Evolutionary conservation across 2,888 invertebrate species (phyloP).

Genomic region (Nemurella pictetii): DNA sequence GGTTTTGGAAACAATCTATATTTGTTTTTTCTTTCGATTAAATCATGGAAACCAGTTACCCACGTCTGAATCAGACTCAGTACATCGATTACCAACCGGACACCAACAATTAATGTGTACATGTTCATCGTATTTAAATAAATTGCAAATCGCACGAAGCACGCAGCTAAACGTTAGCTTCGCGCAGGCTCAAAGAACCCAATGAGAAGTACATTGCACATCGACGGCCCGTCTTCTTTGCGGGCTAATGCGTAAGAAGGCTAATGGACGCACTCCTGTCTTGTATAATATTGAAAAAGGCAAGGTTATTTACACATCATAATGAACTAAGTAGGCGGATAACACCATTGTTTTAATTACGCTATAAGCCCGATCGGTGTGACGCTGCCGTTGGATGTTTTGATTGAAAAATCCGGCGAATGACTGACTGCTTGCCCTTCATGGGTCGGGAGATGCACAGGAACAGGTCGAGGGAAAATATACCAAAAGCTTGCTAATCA

Average conservation of each 20-base stretch:
- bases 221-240: not conserved
- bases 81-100: not conserved
- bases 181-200: not conserved
- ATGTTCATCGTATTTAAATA: not conserved
- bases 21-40: too few relatives aligned
- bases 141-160: not conserved
- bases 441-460: not conserved
- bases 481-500: not conserved
- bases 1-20: too few relatives aligned
- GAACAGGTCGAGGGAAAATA: not conserved
- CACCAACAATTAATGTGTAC: not conserved
- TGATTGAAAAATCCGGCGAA: not conserved
- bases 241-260: not conserved
- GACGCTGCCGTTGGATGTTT: not conserved
- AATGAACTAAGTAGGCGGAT: not conserved
- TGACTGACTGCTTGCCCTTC: not conserved
- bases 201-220: not conserved
- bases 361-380: not conserved
- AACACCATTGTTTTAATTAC: conserved; percentile 6
- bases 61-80: not conserved
- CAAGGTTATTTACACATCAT: conserved; percentile 12
- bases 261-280: not conserved
- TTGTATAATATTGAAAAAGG: not conserved
- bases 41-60: not conserved
- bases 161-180: not conserved